phyloP scores from a whole-genome alignment of 2,888 invertebrate species.

The Geotrupes spiniger region DNA sequence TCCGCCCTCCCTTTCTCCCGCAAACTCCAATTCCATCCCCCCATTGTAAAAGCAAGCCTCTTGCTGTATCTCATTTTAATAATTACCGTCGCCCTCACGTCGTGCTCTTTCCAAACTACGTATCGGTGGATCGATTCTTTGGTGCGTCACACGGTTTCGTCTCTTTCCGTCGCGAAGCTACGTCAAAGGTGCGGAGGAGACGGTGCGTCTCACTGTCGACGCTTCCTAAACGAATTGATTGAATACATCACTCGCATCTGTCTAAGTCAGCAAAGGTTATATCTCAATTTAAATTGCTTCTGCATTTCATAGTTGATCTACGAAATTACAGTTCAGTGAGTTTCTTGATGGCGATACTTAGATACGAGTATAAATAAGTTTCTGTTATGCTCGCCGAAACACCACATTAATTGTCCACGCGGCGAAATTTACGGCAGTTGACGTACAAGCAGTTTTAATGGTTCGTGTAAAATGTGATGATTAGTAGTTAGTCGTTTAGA shows the following conservation, averaged over 20 bases:
- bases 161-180: neutral
- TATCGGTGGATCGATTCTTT: conserved; percentile 8
- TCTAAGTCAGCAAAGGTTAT: conserved; percentile 16
- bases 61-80: conserved; percentile 4
- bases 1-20: too few relatives aligned
- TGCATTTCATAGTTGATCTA: conserved; percentile 15
- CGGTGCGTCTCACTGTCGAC: conserved; percentile 3
- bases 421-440: too few relatives aligned
- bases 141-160: neutral
- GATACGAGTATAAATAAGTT: neutral
- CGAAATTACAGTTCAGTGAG: conserved; percentile 12
- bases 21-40: too few relatives aligned
- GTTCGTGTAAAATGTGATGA: too few relatives aligned
- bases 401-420: too few relatives aligned
- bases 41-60: neutral
- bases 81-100: conserved; percentile 9
- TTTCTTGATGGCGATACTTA: conserved; percentile 7
- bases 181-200: conserved; percentile 1
- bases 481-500: too few relatives aligned
- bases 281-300: conserved; percentile 20
- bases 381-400: too few relatives aligned
- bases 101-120: conserved; percentile 11
- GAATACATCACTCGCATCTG: conserved; percentile 14
- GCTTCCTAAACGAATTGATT: conserved; percentile 13
- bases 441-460: too few relatives aligned